Percentiles rank a stretch among this genome's conserved stretches.
phyloP scores from a whole-genome alignment of 1,140 invertebrate genomes.

The Ips nitidus region DNA sequence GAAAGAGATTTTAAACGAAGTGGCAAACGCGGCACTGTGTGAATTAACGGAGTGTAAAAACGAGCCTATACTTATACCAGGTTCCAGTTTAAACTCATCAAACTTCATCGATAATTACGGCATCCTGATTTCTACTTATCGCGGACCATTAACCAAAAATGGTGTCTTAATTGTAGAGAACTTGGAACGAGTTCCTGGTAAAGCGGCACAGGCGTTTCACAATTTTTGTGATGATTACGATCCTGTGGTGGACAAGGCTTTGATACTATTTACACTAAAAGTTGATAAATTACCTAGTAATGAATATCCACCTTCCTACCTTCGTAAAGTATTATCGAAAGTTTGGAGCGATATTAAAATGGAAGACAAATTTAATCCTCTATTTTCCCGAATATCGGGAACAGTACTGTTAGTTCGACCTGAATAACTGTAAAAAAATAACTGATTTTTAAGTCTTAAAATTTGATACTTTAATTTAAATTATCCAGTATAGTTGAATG shows the following conservation, averaged over 20 bases:
- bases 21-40: conserved; percentile 36
- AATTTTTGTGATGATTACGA: conserved; percentile 58
- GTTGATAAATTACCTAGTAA: conserved; percentile 34
- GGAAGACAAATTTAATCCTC: conserved; percentile 44
- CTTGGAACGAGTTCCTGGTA: conserved; percentile 52
- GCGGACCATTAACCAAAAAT: conserved; percentile 40
- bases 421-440: conserved; percentile 8
- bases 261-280: conserved; percentile 57
- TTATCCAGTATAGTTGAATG: no score
- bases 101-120: conserved; percentile 49
- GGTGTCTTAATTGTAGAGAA: conserved; percentile 54
- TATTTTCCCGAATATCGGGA: conserved; percentile 45
- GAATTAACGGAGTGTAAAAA: conserved; percentile 33
- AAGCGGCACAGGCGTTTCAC: conserved; percentile 57
- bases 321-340: conserved; percentile 5
- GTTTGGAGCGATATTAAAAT: conserved; percentile 38
- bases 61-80: conserved; percentile 36
- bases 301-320: background rate
- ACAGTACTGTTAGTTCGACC: conserved; percentile 34
- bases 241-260: conserved; percentile 54
- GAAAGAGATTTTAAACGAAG: conserved; percentile 33
- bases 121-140: conserved; percentile 52
- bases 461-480: no score
- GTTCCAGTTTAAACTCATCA: conserved; percentile 30
- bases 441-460: no score